A percentile compares a stretch with the other conserved stretches of the same genome.
These are phyloP conservation scores for Unio pictorum DNA, from an alignment of 2,888 invertebrate species.

Conservation along the genomic window DNA sequence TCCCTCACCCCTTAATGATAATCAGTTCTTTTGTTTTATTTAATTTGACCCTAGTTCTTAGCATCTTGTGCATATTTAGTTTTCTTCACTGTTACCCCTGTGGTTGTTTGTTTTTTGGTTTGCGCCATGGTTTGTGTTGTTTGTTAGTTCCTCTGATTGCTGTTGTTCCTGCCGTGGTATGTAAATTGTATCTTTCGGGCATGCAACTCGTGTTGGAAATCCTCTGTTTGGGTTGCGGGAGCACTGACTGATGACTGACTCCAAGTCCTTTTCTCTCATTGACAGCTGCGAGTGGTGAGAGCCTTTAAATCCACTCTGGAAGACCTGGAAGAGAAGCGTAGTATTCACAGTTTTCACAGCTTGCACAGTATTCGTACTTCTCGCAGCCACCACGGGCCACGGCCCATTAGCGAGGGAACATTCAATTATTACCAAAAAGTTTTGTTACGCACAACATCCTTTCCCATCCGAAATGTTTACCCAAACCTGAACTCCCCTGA, in stretches of 20 bases:
- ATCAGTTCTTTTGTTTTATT: no score
- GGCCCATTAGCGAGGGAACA: constrained; percentile 57
- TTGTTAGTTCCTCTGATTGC: constrained; percentile 4
- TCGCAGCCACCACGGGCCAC: constrained; percentile 82
- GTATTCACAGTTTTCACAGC: constrained; percentile 86
- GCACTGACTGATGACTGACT: constrained; percentile 6
- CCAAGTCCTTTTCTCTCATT: constrained; percentile 71
- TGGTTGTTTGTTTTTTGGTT: constrained; percentile 3
- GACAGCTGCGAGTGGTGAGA: constrained; percentile 99
- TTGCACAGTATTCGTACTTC: constrained; percentile 73
- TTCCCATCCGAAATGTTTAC: constrained; percentile 40
- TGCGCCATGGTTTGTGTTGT: constrained; percentile 3
- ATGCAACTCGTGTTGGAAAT: no score
- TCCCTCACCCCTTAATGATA: no score
- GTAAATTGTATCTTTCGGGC: no score
- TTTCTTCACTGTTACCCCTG: constrained; percentile 2
- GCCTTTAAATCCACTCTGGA: constrained; percentile 99
- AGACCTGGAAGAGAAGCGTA: constrained; percentile 99
- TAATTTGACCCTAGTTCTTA: no score
- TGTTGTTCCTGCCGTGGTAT: no score
- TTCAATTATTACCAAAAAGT: constrained; percentile 45
- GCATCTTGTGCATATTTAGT: not conserved
- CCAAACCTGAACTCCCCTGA: constrained; percentile 48
- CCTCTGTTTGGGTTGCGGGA: not conserved
- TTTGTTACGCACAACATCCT: constrained; percentile 54